A percentile compares a stretch with the other conserved stretches of the same genome.
These are phyloP conservation scores for Kradibia gibbosae DNA, from an alignment of 1,140 invertebrate species.

Conservation along the genomic window DNA sequence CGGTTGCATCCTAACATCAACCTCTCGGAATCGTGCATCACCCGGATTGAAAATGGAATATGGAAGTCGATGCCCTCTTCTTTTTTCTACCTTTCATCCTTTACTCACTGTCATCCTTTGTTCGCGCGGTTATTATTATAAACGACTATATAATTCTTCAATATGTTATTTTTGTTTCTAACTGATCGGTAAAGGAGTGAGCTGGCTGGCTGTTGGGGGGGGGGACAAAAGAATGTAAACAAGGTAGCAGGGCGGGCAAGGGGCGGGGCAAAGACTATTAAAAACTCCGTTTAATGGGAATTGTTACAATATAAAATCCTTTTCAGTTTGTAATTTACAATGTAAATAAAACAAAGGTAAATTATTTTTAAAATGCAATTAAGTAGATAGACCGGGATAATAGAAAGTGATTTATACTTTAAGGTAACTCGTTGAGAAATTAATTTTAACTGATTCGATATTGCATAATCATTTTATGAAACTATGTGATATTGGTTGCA, in stretches of 20 bases:
- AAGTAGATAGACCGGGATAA: not conserved
- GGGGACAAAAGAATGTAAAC: not conserved
- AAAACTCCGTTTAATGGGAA: not conserved
- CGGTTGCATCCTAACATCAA: not conserved
- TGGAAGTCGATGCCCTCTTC: slow-evolving; percentile 47
- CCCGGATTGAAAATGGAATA: slow-evolving; percentile 59
- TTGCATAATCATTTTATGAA: slow-evolving; percentile 9
- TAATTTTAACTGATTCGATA: slow-evolving; percentile 23
- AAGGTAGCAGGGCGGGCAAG: not conserved
- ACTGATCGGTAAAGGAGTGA: not conserved
- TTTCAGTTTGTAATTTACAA: slow-evolving; percentile 14
- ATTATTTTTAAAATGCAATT: slow-evolving; percentile 23
- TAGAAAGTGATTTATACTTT: slow-evolving; percentile 19
- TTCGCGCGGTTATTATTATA: slow-evolving; percentile 26
- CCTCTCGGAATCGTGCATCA: slow-evolving; percentile 55
- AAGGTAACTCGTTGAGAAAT: not conserved
- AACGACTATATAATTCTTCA: slow-evolving; percentile 38
- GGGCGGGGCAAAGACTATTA: not conserved
- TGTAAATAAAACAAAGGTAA: not conserved
- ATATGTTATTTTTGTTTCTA: slow-evolving; percentile 20
- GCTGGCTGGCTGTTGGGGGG: not conserved
- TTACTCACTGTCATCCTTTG: not conserved
- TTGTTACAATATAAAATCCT: not conserved
- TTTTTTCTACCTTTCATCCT: slow-evolving; percentile 1
- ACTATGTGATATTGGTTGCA: not conserved